Base-by-base conservation (phyloP, 2,113 vertebrate species). In the Electrona antarctica region DNA sequence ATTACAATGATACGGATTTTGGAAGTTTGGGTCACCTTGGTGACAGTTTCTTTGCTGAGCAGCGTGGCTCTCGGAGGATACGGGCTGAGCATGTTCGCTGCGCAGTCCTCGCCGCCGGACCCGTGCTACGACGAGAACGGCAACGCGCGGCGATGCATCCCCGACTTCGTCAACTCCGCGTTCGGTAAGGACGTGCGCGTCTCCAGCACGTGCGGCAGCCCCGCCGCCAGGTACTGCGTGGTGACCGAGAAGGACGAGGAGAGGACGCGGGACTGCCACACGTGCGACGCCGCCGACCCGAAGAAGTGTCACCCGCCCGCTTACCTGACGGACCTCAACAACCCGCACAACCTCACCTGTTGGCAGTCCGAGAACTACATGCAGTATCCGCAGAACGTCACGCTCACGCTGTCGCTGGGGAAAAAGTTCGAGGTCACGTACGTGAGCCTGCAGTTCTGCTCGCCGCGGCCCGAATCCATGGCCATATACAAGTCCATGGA, bases 401-500 rank as follows among this genome's bases (percentile, higher is more conserved):
- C 97, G 11, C 94, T 99, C 76, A 96, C 95, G 0, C 87, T 99
- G 77, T 96, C 97, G 5, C 91, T 99, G n/a, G 97, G 97, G 13
- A 99, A 99, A 87, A 98, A 97, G 88, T 99, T 99, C 83, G 98
- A 99, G 90, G 98, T 99, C 84, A 99, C 98, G 60, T 99, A 99
- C 54, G 98, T 99, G 80, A 99, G 97, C 87, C 91, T 99, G 73
- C 98, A 99, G 93, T 99, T 99, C 92, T 99, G 98, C 91, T 98
- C 98, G 6, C 97, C 97, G 3, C 93, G 97, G 74, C 98, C 98
- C 2, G 97, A 99, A 83, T 99, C 97, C 76, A 98, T 99, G 96
- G 96, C 95, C 56, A 99, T 99, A 91, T 96, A 94, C 92, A 99
- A 99, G 89, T 99, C 97, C 80, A 99, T 99, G 98, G 98, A 99